These are phyloP conservation scores for Otocyon megalotis DNA, from an alignment of 2,113 vertebrate species.

Conservation along the genomic window DNA sequence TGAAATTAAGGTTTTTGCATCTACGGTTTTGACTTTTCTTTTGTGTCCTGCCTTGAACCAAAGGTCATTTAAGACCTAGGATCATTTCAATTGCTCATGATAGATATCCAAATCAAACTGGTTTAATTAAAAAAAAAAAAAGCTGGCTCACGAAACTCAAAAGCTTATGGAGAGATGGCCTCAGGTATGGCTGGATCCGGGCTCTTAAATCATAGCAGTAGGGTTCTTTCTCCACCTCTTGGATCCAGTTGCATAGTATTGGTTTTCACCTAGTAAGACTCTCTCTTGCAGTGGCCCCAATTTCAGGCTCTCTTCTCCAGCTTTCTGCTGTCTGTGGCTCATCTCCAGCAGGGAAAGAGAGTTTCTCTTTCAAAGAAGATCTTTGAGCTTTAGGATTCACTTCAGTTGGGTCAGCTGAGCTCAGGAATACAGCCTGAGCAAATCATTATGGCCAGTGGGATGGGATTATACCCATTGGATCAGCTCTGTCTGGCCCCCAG, in stretches of 20 bases:
- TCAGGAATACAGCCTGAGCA: background rate
- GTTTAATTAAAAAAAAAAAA: background rate
- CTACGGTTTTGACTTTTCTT: background rate
- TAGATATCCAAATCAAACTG: background rate
- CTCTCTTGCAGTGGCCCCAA: background rate
- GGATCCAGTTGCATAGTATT: background rate
- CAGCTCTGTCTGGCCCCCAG: rapidly evolving
- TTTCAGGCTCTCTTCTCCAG: background rate
- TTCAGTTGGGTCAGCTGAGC: background rate
- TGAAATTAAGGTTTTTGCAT: background rate
- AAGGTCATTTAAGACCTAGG: background rate
- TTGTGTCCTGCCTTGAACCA: background rate
- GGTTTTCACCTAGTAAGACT: too few relatives aligned
- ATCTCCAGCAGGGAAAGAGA: background rate
- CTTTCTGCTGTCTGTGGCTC: rapidly evolving
- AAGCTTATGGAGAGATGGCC: rapidly evolving
- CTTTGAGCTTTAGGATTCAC: background rate
- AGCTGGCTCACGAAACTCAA: background rate
- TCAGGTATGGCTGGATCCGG: background rate
- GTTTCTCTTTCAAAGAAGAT: background rate
- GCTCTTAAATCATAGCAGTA: background rate
- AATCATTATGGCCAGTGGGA: too few relatives aligned
- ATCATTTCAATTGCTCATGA: background rate
- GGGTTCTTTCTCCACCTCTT: background rate
- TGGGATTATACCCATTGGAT: background rate